Evolutionary conservation across 2,113 vertebrate genomes (phyloP).

Genomic region (Cercopithecus mona): DNA sequence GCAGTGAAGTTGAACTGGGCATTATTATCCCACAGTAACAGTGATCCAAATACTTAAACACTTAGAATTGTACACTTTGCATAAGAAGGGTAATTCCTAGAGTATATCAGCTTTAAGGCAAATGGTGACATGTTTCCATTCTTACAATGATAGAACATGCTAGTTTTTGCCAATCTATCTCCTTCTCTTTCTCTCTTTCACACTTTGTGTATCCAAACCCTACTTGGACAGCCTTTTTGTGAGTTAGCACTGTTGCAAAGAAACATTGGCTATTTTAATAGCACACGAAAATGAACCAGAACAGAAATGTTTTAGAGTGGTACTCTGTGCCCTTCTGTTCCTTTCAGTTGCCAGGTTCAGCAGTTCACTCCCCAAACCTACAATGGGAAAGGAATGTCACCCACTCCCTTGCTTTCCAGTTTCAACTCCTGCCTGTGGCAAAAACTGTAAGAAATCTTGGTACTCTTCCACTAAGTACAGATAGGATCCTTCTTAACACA

Average conservation of each 20-base stretch:
- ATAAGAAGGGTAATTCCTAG: background rate
- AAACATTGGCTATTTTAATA: conserved; percentile 14
- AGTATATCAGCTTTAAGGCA: background rate
- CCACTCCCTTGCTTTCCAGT: background rate
- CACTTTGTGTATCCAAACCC: background rate
- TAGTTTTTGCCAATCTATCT: background rate
- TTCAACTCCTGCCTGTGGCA: background rate
- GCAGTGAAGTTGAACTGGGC: background rate
- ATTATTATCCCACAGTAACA: background rate
- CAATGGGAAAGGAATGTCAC: background rate
- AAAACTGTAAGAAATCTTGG: background rate
- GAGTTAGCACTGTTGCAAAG: background rate
- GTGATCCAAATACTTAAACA: background rate
- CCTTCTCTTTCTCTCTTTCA: background rate
- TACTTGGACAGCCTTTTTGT: background rate
- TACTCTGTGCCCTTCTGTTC: background rate
- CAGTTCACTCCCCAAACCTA: background rate
- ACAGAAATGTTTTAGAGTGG: background rate
- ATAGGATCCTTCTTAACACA: background rate
- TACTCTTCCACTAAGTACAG: background rate
- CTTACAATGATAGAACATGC: background rate
- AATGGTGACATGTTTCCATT: background rate
- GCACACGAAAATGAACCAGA: background rate
- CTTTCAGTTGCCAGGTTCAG: background rate
- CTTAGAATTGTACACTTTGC: background rate